Evolutionary conservation across 2,888 invertebrate genomes (phyloP), one percentile per base, ranked within the genome.

Genomic region (Slavum lentiscoides): DNA sequence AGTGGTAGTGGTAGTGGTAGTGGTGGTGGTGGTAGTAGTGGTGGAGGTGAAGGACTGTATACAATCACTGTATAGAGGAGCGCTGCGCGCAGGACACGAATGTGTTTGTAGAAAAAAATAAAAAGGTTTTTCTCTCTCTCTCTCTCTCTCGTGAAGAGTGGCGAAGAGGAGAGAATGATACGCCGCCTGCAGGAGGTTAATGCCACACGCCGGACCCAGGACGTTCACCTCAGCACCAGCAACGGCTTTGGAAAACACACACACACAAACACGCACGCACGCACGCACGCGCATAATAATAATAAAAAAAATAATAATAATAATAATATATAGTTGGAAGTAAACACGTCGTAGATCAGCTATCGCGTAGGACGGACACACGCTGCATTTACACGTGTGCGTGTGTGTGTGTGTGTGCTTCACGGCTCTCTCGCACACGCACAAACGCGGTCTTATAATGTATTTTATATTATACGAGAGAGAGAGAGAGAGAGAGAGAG

Each of bases 191-290:
- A 49, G 76, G 76, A 76, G 76, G 76, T 76, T 76, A 76, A 76
- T 76, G 76, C 76, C 76, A 61, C 76, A 76, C 76, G 55, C 68
- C 43, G 76, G 67, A 61, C 76, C 30, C 67, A 76, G 76, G 76
- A 76, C 76, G 43, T 76, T 76, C 76, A 76, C 76, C 76, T 76
- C 76, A 59, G 13, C 49, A 30, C 2, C 30, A 30, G 4, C 30
- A 76, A 68, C 67, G 68, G 68, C 76, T 68, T 76, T 37, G 77
- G 77, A 77, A 69, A 77, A 69, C 62, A 68, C 68, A 76, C 39
- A 76, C 59, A 43, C 43, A 75, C 43, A 66, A n/a, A n/a, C 15
- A 43, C 62, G 39, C 66, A 7, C 68, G 68, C 39, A 76, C 59
- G 23, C 43, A 75, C 43, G 55, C n/a, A 8, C 67, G 67, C 43